Evolutionary conservation across 2,888 invertebrate genomes (phyloP).

Genomic region (Drosophila cyrtoloma): DNA sequence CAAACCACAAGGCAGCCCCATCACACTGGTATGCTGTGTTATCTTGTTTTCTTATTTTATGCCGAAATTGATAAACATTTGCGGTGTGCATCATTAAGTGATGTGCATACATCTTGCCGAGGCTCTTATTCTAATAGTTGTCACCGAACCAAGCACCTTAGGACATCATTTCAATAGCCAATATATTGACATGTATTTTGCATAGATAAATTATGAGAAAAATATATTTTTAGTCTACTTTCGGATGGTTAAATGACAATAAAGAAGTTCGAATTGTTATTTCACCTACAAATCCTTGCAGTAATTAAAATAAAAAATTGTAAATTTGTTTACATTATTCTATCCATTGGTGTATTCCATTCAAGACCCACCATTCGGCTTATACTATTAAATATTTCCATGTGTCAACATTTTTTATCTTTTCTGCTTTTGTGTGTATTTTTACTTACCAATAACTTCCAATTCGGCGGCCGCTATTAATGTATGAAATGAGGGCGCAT

Average conservation of each 20-base stretch:
- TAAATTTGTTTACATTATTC: neutral
- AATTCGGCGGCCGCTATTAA: slow-evolving; percentile 85
- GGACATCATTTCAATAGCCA: slow-evolving; percentile 2
- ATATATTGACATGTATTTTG: neutral
- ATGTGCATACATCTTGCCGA: neutral
- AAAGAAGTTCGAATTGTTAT: neutral
- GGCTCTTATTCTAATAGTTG: neutral
- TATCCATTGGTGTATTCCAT: neutral
- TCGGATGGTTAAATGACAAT: neutral
- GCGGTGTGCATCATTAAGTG: slow-evolving; percentile 28
- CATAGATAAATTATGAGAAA: neutral
- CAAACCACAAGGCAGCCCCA: slow-evolving; percentile 22
- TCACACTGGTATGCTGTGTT: slow-evolving; percentile 8
- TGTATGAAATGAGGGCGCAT: slow-evolving; percentile 85
- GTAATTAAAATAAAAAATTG: neutral
- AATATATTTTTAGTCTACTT: neutral
- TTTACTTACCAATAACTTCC: slow-evolving; percentile 85
- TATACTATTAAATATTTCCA: slow-evolving; percentile 19
- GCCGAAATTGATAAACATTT: slow-evolving; percentile 32
- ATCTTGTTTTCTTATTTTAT: slow-evolving; percentile 28
- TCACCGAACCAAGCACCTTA: neutral
- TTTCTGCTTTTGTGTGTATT: slow-evolving; percentile 19
- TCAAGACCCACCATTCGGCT: neutral
- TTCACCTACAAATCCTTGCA: neutral
- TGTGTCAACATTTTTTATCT: slow-evolving; percentile 12